phyloP scores from a whole-genome alignment of 2,888 invertebrate species.

The Dioctria linearis region DNA sequence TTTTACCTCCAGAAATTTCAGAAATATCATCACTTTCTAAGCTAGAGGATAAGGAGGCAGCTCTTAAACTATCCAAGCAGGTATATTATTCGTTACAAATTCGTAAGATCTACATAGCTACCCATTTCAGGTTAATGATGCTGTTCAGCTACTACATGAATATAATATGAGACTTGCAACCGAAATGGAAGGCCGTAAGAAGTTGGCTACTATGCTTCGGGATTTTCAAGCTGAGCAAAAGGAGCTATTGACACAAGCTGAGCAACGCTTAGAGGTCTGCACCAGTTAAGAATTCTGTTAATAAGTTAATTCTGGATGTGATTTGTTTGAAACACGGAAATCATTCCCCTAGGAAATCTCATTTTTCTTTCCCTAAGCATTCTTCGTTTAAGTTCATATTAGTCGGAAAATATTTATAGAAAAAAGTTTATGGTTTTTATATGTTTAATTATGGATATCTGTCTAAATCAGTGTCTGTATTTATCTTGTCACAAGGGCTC shows the following conservation, averaged over 20 bases:
- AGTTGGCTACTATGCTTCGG: constrained; percentile 87
- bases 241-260: constrained; percentile 88
- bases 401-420: no score
- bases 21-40: constrained; percentile 90
- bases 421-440: no score
- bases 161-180: constrained; percentile 89
- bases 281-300: constrained; percentile 13
- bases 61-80: constrained; percentile 82
- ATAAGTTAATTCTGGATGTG: constrained; percentile 34
- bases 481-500: no score
- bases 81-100: constrained; percentile 72
- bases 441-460: no score
- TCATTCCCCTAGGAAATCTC: constrained; percentile 16
- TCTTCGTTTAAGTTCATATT: no score
- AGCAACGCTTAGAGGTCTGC: constrained; percentile 86
- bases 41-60: constrained; percentile 87
- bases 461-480: no score
- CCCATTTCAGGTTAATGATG: constrained; percentile 77
- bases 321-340: constrained; percentile 12
- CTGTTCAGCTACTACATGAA: constrained; percentile 87
- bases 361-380: constrained; percentile 20
- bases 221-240: constrained; percentile 91
- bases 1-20: constrained; percentile 94
- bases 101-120: not conserved
- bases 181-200: constrained; percentile 92